Percentiles rank a stretch among this genome's conserved stretches.
These are phyloP conservation scores for Volucella inflata DNA, from an alignment of 2,888 invertebrate genomes.

Conservation along the genomic window DNA sequence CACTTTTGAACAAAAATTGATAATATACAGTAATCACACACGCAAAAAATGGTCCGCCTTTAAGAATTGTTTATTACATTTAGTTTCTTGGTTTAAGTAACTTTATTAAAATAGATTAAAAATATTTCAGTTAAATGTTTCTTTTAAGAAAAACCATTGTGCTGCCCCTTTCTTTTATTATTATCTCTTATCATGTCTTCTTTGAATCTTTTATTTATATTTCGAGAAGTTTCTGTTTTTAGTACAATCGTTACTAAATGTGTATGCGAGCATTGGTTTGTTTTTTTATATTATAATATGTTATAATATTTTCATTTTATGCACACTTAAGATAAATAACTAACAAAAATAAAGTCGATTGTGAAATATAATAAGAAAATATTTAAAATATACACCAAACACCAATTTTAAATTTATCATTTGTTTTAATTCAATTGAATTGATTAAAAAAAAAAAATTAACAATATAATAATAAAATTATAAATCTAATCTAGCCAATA, in stretches of 20 bases:
- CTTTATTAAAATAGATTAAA: not conserved
- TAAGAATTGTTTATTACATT: not conserved
- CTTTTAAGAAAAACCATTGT: constrained; percentile 76
- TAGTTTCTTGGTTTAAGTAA: not conserved
- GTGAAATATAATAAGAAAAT: constrained; percentile 37
- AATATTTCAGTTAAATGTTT: constrained; percentile 13
- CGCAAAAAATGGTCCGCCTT: constrained; percentile 64
- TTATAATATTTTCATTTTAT: not conserved
- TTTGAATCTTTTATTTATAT: constrained; percentile 13
- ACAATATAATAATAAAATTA: constrained; percentile 2
- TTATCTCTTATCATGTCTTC: constrained; percentile 14
- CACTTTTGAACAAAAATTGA: not conserved
- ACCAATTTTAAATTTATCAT: constrained; percentile 62
- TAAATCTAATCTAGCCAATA: constrained; percentile 35
- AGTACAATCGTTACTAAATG: not conserved
- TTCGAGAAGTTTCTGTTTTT: constrained; percentile 6
- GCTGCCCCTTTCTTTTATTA: constrained; percentile 66
- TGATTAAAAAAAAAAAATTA: not conserved
- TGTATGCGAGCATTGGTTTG: constrained; percentile 1
- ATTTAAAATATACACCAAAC: constrained; percentile 69
- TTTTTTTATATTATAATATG: too few species aligned
- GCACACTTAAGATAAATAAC: constrained; percentile 16
- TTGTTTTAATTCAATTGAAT: constrained; percentile 32
- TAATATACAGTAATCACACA: constrained; percentile 27
- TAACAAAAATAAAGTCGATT: constrained; percentile 37